Evolutionary conservation across 2,888 invertebrate genomes (phyloP).

Genomic region (Apeira syringaria): DNA sequence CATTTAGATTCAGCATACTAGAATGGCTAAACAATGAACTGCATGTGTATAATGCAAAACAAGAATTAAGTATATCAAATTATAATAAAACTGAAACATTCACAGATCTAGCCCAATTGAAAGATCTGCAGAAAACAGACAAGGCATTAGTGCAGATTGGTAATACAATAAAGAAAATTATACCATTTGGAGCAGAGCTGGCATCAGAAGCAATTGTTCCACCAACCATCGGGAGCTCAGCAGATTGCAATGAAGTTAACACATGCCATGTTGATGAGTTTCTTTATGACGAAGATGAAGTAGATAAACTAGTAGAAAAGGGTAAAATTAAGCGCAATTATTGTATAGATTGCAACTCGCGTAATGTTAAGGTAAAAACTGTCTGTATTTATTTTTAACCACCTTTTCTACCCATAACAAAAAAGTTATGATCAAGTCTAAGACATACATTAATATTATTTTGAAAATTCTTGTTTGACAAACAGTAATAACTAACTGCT

Average conservation of each 20-base stretch:
- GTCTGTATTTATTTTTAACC: no score
- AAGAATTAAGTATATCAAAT: no score
- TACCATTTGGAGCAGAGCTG: slow-evolving; percentile 70
- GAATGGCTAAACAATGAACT: no score
- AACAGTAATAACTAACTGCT: no score
- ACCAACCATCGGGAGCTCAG: slow-evolving; percentile 69
- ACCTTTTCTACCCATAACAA: no score
- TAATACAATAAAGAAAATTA: slow-evolving; percentile 54
- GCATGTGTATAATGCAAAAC: no score
- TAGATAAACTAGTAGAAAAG: slow-evolving; percentile 69
- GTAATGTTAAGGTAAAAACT: slow-evolving; percentile 58
- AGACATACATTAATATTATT: no score
- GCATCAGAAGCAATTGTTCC: slow-evolving; percentile 63
- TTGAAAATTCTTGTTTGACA: no score
- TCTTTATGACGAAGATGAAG: slow-evolving; percentile 85
- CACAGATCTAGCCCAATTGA: slow-evolving; percentile 61
- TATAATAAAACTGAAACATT: no score
- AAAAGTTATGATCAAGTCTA: no score
- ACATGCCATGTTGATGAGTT: slow-evolving; percentile 88
- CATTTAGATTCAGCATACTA: no score
- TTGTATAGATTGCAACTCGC: slow-evolving; percentile 65
- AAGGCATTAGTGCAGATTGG: slow-evolving; percentile 58
- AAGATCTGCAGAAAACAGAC: slow-evolving; percentile 47
- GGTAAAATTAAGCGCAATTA: slow-evolving; percentile 62
- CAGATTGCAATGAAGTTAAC: slow-evolving; percentile 78